Conservation (phyloP, 2,113 vertebrate genomes). For the Melanerpes aurifrons region DNA sequence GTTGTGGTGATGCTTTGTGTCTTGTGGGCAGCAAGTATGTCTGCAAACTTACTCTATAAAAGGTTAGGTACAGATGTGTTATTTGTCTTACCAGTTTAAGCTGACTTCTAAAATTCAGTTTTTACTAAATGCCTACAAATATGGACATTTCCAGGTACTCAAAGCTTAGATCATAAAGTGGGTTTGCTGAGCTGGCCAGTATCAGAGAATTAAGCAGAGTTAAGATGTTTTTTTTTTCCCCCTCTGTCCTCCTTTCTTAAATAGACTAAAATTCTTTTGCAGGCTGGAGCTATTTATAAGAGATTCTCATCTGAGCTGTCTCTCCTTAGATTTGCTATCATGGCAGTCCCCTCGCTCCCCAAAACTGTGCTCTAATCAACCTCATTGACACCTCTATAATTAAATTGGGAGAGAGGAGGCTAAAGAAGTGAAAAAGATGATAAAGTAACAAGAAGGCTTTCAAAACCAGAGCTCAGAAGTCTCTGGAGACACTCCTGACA, state of each 20-base stretch:
- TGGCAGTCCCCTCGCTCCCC: conserved; percentile 31
- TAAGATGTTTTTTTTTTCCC: neutral
- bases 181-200: neutral
- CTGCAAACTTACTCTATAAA: neutral
- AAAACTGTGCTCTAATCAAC: conserved; percentile 55
- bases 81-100: neutral
- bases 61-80: neutral
- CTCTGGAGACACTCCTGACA: neutral
- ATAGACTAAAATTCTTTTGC: neutral
- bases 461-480: neutral
- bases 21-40: neutral
- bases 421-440: conserved; percentile 16
- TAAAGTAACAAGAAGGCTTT: neutral
- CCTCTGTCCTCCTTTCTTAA: conserved; percentile 46
- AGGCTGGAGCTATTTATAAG: conserved; percentile 53
- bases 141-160: neutral
- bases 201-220: neutral
- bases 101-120: neutral
- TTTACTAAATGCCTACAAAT: neutral
- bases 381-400: conserved; percentile 59
- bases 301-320: conserved; percentile 25
- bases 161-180: neutral
- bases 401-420: conserved; percentile 37
- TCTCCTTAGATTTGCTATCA: conserved; percentile 28
- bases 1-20: neutral